Evolutionary conservation across 2,888 invertebrate species (phyloP).

Genomic region (Deroplatys truncata): DNA sequence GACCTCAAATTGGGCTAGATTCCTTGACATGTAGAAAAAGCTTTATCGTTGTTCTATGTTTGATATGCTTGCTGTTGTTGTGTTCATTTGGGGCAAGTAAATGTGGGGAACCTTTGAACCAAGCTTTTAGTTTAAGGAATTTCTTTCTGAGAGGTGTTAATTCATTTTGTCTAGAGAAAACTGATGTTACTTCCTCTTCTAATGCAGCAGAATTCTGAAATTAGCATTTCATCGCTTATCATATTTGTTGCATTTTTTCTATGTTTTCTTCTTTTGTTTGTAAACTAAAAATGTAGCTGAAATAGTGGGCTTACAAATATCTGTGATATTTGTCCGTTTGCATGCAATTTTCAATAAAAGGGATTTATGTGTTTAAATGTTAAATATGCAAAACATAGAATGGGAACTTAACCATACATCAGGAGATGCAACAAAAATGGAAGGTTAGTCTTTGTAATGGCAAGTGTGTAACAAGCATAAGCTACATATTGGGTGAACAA

Average conservation of each 20-base stretch:
- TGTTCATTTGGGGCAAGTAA: background rate
- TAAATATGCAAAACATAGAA: background rate
- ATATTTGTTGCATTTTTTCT: background rate
- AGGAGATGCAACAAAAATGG: background rate
- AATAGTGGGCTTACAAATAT: background rate
- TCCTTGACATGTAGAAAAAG: too few relatives aligned
- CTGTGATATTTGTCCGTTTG: background rate
- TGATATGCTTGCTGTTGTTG: background rate
- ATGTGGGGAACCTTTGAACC: background rate
- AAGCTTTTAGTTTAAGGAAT: background rate
- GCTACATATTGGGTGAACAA: background rate
- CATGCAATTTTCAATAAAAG: background rate
- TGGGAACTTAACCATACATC: too few relatives aligned
- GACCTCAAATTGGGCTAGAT: too few relatives aligned
- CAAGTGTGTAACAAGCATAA: background rate
- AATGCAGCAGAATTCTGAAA: background rate
- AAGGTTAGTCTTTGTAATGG: background rate
- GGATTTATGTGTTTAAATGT: background rate
- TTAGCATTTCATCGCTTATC: background rate
- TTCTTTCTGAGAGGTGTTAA: background rate
- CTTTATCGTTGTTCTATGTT: too few relatives aligned
- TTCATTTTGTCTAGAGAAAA: background rate
- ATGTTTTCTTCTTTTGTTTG: background rate
- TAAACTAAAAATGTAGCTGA: background rate
- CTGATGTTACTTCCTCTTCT: background rate